These are phyloP conservation scores for Chionodraco myersi DNA, from an alignment of 2,113 vertebrate species.

Conservation along the genomic window DNA sequence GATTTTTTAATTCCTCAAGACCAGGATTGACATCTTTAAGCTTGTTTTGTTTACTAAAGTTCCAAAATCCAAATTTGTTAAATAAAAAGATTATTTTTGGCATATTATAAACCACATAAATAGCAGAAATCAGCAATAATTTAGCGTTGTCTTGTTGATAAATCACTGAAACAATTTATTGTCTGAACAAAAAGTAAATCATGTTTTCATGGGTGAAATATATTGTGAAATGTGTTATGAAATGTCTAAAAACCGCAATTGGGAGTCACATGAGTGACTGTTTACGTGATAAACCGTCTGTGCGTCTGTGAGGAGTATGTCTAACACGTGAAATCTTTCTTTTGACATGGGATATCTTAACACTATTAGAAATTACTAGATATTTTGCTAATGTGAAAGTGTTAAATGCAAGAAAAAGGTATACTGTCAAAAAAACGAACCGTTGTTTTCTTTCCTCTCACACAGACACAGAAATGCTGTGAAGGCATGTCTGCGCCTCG, in stretches of 20 bases:
- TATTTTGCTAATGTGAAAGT: too few relatives aligned
- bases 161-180: neutral
- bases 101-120: neutral
- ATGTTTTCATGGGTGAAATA: neutral
- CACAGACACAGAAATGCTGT: slow-evolving; percentile 3
- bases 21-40: too few relatives aligned
- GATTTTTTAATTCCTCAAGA: too few relatives aligned
- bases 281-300: neutral
- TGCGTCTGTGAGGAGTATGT: neutral
- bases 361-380: too few relatives aligned
- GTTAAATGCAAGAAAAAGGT: too few relatives aligned
- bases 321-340: neutral
- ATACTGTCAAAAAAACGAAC: neutral
- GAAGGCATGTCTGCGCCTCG: slow-evolving; percentile 7
- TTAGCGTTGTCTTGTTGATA: neutral
- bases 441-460: slow-evolving; percentile 4
- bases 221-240: slow-evolving; percentile 1
- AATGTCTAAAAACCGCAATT: neutral
- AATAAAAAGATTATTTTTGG: too few relatives aligned
- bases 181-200: too few relatives aligned
- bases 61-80: too few relatives aligned
- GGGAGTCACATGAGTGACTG: neutral
- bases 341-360: neutral
- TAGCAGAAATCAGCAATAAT: neutral
- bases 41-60: too few relatives aligned